Evolutionary conservation across 2,797 vertebrate species (phyloP).

Genomic region (Simalia tracyae): DNA sequence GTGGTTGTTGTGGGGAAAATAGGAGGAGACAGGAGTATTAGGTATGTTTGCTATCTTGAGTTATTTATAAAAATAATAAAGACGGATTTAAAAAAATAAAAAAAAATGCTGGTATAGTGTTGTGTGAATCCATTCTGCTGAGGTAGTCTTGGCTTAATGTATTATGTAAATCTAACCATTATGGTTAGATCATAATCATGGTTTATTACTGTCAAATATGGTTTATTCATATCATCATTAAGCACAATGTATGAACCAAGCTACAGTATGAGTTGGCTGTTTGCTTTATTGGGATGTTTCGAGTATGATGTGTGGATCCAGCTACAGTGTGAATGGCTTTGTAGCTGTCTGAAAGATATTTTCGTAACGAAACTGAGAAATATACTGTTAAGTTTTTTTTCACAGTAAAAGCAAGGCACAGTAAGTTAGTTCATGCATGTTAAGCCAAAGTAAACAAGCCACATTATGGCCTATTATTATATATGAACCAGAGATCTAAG

Average conservation of each 20-base stretch:
- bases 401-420: not conserved
- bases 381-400: not conserved
- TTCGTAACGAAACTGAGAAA: not conserved
- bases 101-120: not conserved
- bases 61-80: too few species aligned
- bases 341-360: not conserved
- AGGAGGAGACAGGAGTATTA: too few species aligned
- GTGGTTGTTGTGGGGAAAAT: too few species aligned
- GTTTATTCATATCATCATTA: not conserved
- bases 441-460: not conserved
- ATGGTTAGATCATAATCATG: not conserved
- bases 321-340: not conserved
- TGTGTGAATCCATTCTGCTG: not conserved
- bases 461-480: not conserved
- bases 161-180: not conserved
- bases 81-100: not conserved
- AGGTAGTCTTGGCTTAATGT: not conserved
- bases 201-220: not conserved
- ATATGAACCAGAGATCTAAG: not conserved
- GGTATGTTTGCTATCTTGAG: too few species aligned
- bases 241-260: not conserved
- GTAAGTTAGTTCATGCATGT: not conserved
- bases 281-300: not conserved
- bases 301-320: not conserved
- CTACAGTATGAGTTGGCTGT: not conserved